Conservation (phyloP, 2,888 invertebrate genomes). For the Microctonus brassicae region DNA sequence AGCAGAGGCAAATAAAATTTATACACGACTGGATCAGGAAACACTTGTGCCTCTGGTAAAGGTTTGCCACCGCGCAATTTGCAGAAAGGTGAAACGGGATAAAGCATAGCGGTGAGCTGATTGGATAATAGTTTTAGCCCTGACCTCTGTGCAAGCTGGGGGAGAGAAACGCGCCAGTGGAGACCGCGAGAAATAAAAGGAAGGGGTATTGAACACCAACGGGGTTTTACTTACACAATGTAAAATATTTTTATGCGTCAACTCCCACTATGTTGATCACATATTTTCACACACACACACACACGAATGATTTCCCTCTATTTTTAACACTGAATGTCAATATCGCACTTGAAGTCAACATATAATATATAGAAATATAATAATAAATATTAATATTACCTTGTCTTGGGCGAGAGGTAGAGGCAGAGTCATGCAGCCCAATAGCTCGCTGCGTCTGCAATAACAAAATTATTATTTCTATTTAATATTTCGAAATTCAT, state of each 20-base stretch:
- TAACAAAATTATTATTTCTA: no score
- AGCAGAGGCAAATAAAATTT: not conserved
- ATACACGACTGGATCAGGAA: slow-evolving; percentile 9
- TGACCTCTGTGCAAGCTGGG: slow-evolving; percentile 57
- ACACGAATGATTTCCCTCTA: not conserved
- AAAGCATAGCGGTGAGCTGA: slow-evolving; percentile 29
- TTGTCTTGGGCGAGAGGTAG: slow-evolving; percentile 83
- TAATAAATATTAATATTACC: slow-evolving; percentile 68
- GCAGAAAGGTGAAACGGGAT: slow-evolving; percentile 8
- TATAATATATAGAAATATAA: not conserved
- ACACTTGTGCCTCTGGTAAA: slow-evolving; percentile 5
- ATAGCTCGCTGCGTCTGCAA: slow-evolving; percentile 92
- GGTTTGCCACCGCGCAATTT: not conserved
- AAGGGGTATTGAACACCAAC: not conserved
- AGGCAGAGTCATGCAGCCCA: slow-evolving; percentile 94
- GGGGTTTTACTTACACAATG: not conserved
- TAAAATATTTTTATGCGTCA: not conserved
- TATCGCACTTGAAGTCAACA: no score
- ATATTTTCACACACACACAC: not conserved
- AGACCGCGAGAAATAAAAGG: slow-evolving; percentile 1
- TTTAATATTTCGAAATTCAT: no score
- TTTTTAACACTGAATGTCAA: no score
- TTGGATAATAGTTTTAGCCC: slow-evolving; percentile 61
- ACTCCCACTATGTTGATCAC: not conserved
- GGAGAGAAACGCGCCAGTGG: slow-evolving; percentile 40